These are phyloP conservation scores for Drosophila tropicalis DNA, from an alignment of 1,140 invertebrate species.

Conservation along the genomic window DNA sequence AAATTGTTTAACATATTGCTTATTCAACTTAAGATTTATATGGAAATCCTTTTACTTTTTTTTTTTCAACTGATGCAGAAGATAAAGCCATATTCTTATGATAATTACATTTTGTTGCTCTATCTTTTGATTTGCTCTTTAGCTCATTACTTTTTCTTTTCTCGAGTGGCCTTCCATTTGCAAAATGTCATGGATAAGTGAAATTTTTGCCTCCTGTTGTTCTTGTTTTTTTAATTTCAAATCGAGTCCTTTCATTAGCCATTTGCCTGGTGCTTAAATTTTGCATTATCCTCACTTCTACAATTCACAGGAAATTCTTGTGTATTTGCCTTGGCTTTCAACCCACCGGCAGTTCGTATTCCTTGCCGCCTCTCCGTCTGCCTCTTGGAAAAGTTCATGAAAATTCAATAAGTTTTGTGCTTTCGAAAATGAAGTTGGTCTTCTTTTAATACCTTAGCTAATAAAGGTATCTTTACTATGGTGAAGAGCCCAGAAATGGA, in stretches of 20 bases:
- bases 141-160: background rate
- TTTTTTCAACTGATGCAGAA: background rate
- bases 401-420: slow-evolving; percentile 70
- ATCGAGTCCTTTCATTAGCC: slow-evolving; percentile 10
- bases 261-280: slow-evolving; percentile 11
- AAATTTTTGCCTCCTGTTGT: background rate
- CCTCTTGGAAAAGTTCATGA: slow-evolving; percentile 55
- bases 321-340: slow-evolving; percentile 18
- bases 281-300: background rate
- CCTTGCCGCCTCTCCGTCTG: background rate
- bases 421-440: slow-evolving; percentile 56
- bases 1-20: background rate
- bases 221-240: slow-evolving; percentile 5
- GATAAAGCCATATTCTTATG: background rate
- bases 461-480: background rate
- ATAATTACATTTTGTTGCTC: background rate
- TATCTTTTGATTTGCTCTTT: background rate
- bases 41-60: too few species aligned
- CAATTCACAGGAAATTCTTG: slow-evolving; percentile 1
- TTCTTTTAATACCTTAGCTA: slow-evolving; percentile 8
- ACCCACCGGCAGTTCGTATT: background rate
- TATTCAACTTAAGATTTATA: too few species aligned
- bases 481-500: too few species aligned
- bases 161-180: background rate
- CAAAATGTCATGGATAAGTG: background rate